Conservation (phyloP, 1,140 invertebrate genomes). For the Temnothorax curvispinosus region DNA sequence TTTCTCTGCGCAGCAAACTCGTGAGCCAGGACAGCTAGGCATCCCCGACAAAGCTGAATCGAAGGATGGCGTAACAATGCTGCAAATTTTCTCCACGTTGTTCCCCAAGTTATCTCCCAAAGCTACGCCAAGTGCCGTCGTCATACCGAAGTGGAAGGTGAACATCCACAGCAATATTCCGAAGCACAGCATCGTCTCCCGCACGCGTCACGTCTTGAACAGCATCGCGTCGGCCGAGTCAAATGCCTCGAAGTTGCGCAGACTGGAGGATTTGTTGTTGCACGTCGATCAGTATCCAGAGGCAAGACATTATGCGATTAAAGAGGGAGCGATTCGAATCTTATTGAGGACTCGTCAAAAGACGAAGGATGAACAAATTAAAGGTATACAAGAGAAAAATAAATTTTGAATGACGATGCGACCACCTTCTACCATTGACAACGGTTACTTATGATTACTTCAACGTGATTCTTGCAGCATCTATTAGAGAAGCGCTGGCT, state of each 20-base stretch:
- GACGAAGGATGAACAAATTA: conserved; percentile 82
- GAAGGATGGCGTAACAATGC: conserved; percentile 75
- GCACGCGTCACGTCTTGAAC: conserved; percentile 89
- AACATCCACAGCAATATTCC: conserved; percentile 80
- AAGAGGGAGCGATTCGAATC: conserved; percentile 89
- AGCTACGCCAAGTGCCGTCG: conserved; percentile 64
- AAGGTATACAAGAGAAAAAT: conserved; percentile 68
- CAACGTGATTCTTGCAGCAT: conserved; percentile 69
- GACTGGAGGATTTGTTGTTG: conserved; percentile 89
- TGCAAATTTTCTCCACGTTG: conserved; percentile 78
- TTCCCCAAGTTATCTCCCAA: conserved; percentile 78
- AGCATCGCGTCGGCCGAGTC: conserved; percentile 88
- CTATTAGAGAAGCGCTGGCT: conserved; percentile 89
- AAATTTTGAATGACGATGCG: background rate
- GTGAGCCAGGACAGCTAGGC: background rate
- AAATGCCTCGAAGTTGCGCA: conserved; percentile 86
- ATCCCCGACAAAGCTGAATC: conserved; percentile 23
- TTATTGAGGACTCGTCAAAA: conserved; percentile 86
- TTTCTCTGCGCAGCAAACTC: conserved; percentile 18
- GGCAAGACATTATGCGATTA: conserved; percentile 89
- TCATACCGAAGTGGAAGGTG: conserved; percentile 83
- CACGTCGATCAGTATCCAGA: conserved; percentile 91
- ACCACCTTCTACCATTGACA: background rate
- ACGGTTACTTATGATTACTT: background rate
- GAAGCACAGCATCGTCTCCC: conserved; percentile 87